phyloP scores from a whole-genome alignment of 2,888 invertebrate genomes.

The Drosophila villosipedis region DNA sequence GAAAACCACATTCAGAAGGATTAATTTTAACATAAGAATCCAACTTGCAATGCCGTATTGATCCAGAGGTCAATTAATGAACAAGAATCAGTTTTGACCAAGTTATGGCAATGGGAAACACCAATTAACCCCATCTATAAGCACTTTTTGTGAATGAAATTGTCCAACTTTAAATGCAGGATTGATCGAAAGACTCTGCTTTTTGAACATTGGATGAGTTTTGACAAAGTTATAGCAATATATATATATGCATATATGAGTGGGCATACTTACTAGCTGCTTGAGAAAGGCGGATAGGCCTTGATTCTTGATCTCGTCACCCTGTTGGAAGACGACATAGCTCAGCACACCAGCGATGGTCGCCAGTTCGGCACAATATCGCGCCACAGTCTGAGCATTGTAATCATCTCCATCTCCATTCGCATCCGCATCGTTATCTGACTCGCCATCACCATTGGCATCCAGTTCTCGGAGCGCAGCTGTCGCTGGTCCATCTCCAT shows the following conservation, averaged over 20 bases:
- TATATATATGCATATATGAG: neutral
- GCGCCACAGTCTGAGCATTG: conserved; percentile 85
- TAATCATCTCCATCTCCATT: conserved; percentile 62
- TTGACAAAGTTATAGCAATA: neutral
- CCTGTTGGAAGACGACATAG: conserved; percentile 96
- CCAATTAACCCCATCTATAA: neutral
- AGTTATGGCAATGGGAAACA: neutral
- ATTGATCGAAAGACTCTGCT: neutral
- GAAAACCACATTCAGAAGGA: neutral
- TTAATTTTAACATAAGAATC: neutral
- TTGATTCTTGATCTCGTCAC: conserved; percentile 97
- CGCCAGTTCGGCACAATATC: conserved; percentile 93
- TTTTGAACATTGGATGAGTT: neutral
- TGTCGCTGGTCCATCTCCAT: conserved; percentile 38
- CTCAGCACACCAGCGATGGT: conserved; percentile 94
- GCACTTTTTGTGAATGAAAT: neutral
- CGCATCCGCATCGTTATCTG: conserved; percentile 44
- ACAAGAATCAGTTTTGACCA: neutral
- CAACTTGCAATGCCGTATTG: neutral
- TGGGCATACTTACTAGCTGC: conserved; percentile 90
- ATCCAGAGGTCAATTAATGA: too few relatives aligned
- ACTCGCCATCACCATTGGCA: conserved; percentile 6
- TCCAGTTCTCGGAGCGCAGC: conserved; percentile 40
- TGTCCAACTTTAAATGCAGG: neutral
- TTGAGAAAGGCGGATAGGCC: conserved; percentile 95